These are phyloP conservation scores for Pammene fasciana DNA, from an alignment of 2,888 invertebrate species.

Conservation along the genomic window DNA sequence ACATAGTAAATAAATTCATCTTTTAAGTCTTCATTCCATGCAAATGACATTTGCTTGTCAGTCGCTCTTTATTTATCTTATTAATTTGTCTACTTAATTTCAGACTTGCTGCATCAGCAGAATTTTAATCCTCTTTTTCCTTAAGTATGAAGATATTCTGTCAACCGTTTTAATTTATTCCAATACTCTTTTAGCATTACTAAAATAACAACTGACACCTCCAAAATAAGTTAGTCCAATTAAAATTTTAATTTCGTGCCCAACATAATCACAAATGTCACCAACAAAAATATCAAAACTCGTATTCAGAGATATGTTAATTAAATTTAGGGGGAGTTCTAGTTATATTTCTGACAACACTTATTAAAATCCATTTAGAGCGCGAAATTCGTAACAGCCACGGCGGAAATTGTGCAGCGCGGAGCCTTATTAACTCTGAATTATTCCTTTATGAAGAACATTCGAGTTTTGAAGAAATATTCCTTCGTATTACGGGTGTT, in stretches of 20 bases:
- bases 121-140: too few species aligned
- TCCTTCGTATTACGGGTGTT: conserved; percentile 6
- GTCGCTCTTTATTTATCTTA: too few species aligned
- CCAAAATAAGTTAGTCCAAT: neutral
- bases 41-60: too few species aligned
- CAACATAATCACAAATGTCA: conserved; percentile 2
- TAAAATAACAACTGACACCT: too few species aligned
- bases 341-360: conserved; percentile 42
- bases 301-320: conserved; percentile 23
- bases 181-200: too few species aligned
- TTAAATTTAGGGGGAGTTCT: conserved; percentile 38
- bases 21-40: too few species aligned
- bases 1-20: too few species aligned
- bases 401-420: conserved; percentile 40
- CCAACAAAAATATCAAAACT: conserved; percentile 24
- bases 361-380: conserved; percentile 42
- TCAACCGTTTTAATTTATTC: too few species aligned
- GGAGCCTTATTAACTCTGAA: conserved; percentile 38
- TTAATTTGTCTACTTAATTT: too few species aligned
- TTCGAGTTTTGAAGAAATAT: conserved; percentile 18
- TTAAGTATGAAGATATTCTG: too few species aligned
- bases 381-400: conserved; percentile 38
- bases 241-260: neutral
- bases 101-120: too few species aligned
- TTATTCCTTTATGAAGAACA: conserved; percentile 34